Evolutionary conservation across 1,140 invertebrate genomes (phyloP), one percentile per base, ranked within the genome.

Genomic region (Pseudachorutes palmiensis): DNA sequence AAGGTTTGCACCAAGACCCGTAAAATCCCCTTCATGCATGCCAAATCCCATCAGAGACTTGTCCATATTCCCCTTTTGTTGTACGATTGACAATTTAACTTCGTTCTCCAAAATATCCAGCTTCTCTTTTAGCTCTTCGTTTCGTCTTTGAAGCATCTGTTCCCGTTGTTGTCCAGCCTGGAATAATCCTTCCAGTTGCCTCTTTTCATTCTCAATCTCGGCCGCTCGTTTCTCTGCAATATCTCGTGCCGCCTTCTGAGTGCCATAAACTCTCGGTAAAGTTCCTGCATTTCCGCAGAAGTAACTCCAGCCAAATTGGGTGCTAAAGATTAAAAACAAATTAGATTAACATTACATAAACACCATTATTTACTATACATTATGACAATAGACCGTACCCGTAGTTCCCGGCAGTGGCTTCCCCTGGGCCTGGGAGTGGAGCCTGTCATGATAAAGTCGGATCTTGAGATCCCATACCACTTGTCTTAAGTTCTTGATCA

Each of bases 381-480:
- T n/a, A n/a, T n/a, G n/a, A n/a, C n/a, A n/a, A n/a, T n/a, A n/a
- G n/a, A n/a, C n/a, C n/a, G n/a, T n/a, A n/a, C n/a, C n/a, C n/a
- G n/a, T n/a, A n/a, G n/a, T n/a, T n/a, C n/a, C n/a, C n/a, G n/a
- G n/a, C n/a, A n/a, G n/a, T n/a, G n/a, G n/a, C n/a, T n/a, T n/a
- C n/a, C n/a, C n/a, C n/a, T n/a, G n/a, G n/a, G n/a, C n/a, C n/a
- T n/a, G n/a, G n/a, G n/a, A n/a, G n/a, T n/a, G n/a, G n/a, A n/a
- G n/a, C n/a, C n/a, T n/a, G n/a, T n/a, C n/a, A n/a, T n/a, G n/a
- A 41, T 70, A 70, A 28, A 70, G 68, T 2, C 71, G 48, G 12
- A 70, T 51, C 30, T 62, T 55, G 12, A 73, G 36, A 26, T 73
- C 68, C 41, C 69, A 73, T 57, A 70, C 70, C 32, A 70, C 72